Conservation (phyloP, 2,797 vertebrate species). For the Cephalopachus bancanus region DNA sequence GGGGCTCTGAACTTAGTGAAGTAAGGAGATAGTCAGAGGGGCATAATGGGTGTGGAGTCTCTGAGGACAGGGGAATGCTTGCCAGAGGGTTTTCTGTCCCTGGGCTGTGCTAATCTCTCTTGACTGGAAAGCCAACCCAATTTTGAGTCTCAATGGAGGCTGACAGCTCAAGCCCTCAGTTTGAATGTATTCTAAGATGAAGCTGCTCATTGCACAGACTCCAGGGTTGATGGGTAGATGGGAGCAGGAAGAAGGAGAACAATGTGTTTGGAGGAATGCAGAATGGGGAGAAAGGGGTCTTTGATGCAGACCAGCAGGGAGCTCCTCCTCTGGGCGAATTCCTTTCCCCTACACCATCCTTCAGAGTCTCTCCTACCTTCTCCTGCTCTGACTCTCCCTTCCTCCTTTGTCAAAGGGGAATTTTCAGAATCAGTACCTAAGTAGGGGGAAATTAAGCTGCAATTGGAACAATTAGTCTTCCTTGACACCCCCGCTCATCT, state of each 20-base stretch:
- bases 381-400: neutral
- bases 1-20: neutral
- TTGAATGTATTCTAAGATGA: slow-evolving; percentile 36
- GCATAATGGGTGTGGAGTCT: neutral
- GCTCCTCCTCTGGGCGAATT: neutral
- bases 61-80: slow-evolving; percentile 3
- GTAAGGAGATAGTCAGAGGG: slow-evolving; percentile 14
- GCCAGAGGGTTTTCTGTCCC: neutral
- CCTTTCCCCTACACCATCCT: neutral
- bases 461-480: slow-evolving; percentile 65
- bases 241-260: neutral
- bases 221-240: neutral
- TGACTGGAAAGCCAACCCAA: neutral
- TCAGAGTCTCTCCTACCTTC: neutral
- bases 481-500: slow-evolving; percentile 25
- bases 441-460: slow-evolving; percentile 47
- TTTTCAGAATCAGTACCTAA: slow-evolving; percentile 63
- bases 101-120: neutral
- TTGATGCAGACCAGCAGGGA: neutral
- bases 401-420: slow-evolving; percentile 42
- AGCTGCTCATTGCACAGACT: neutral
- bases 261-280: neutral
- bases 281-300: neutral
- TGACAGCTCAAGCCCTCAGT: neutral
- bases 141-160: neutral